Evolutionary conservation across 2,113 vertebrate genomes (phyloP).

Genomic region (Dromiciops gliroides): DNA sequence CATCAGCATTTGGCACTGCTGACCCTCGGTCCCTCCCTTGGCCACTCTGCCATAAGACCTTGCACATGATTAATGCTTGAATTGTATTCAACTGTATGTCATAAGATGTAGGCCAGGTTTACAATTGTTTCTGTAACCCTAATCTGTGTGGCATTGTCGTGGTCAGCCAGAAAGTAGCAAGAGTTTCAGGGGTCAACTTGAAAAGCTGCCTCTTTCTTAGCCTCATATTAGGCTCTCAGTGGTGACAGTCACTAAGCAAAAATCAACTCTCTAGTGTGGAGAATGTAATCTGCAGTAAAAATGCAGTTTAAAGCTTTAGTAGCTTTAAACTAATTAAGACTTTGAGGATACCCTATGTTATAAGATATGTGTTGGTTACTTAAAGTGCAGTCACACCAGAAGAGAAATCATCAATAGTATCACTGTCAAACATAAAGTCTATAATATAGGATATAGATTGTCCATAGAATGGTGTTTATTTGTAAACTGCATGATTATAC

Average conservation of each 20-base stretch:
- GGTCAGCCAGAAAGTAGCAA: not conserved
- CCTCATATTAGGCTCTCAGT: not conserved
- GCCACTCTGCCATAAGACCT: not conserved
- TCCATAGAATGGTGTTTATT: not conserved
- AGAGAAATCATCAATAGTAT: slow-evolving; percentile 1
- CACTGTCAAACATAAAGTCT: not conserved
- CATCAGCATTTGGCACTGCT: not conserved
- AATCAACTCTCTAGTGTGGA: not conserved
- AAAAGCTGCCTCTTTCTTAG: not conserved
- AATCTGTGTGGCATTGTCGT: not conserved
- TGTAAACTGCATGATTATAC: not conserved
- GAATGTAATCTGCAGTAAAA: too few species aligned
- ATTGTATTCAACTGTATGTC: not conserved
- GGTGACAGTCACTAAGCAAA: not conserved
- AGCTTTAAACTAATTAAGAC: too few species aligned
- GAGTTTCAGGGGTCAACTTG: not conserved
- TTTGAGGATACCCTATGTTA: too few species aligned
- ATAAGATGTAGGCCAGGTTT: not conserved
- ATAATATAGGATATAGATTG: not conserved
- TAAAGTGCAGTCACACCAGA: not conserved
- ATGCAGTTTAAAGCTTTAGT: too few species aligned
- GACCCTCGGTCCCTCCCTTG: not conserved
- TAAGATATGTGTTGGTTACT: not conserved
- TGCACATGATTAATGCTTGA: not conserved
- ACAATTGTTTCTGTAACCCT: not conserved